These are phyloP conservation scores for Daktulosphaira vitifoliae DNA, from an alignment of 1,140 invertebrate genomes.

Conservation along the genomic window DNA sequence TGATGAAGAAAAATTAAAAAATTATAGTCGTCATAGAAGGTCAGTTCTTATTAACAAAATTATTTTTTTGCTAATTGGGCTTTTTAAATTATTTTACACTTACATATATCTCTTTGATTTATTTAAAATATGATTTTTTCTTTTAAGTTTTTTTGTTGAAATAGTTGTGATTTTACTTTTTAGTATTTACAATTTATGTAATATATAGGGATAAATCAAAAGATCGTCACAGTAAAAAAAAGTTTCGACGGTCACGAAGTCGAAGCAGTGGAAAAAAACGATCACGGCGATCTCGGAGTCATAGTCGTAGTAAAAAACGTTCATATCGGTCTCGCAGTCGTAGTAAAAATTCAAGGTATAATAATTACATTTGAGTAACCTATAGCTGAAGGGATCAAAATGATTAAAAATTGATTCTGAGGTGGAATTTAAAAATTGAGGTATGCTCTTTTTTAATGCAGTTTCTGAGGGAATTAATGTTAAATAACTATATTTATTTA, in stretches of 20 bases:
- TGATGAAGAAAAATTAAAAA: constrained; percentile 34
- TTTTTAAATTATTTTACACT: too few relatives aligned
- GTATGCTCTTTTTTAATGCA: too few relatives aligned
- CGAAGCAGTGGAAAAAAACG: constrained; percentile 12
- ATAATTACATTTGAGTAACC: too few relatives aligned
- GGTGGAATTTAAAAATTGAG: too few relatives aligned
- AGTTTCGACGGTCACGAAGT: constrained; percentile 14
- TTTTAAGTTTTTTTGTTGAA: not conserved
- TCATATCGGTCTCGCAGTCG: constrained; percentile 8
- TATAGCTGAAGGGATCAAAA: too few relatives aligned
- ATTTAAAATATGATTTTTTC: too few relatives aligned
- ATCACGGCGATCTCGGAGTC: constrained; percentile 1
- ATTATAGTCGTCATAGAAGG: constrained; percentile 34
- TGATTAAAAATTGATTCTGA: too few relatives aligned
- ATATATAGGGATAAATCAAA: constrained; percentile 21
- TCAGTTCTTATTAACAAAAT: constrained; percentile 9
- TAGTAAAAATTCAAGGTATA: not conserved
- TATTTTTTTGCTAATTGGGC: too few relatives aligned
- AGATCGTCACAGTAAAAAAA: constrained; percentile 12
- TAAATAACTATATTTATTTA: too few relatives aligned
- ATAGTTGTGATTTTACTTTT: not conserved
- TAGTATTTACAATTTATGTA: not conserved
- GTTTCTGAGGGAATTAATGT: too few relatives aligned
- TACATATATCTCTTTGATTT: too few relatives aligned
- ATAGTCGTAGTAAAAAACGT: constrained; percentile 1